Evolutionary conservation across 2,797 vertebrate species (phyloP).

Genomic region (Peromyscus nudipes): DNA sequence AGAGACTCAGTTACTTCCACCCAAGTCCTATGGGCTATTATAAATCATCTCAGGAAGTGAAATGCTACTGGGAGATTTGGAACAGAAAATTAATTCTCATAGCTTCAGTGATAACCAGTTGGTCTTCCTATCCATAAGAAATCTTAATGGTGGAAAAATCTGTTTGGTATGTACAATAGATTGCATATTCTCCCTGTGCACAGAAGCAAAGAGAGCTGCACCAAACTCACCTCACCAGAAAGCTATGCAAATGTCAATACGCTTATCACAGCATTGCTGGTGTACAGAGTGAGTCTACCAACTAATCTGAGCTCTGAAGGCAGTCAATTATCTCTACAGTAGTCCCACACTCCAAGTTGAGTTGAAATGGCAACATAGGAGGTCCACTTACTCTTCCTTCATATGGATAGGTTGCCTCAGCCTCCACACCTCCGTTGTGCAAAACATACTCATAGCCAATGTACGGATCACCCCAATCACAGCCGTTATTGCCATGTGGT

Average conservation of each 20-base stretch:
- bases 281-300: not conserved
- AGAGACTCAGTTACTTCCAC: not conserved
- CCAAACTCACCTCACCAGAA: not conserved
- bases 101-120: not conserved
- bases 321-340: not conserved
- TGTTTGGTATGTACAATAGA: not conserved
- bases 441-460: slow-evolving; percentile 83
- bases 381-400: slow-evolving; percentile 88
- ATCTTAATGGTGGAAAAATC: not conserved
- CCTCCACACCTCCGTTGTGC: slow-evolving; percentile 93
- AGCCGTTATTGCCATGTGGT: slow-evolving; percentile 87
- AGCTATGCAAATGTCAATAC: not conserved
- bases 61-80: not conserved
- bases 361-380: too few species aligned
- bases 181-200: not conserved
- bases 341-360: not conserved
- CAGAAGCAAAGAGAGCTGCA: not conserved
- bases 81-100: not conserved
- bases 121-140: not conserved
- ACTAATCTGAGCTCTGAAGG: not conserved
- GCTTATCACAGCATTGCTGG: not conserved
- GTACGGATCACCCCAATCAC: not conserved
- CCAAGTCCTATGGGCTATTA: not conserved
- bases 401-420: slow-evolving; percentile 95
- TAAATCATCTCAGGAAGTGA: not conserved